Conservation (phyloP, 1,140 invertebrate genomes). For the Drosophila subobscura region DNA sequence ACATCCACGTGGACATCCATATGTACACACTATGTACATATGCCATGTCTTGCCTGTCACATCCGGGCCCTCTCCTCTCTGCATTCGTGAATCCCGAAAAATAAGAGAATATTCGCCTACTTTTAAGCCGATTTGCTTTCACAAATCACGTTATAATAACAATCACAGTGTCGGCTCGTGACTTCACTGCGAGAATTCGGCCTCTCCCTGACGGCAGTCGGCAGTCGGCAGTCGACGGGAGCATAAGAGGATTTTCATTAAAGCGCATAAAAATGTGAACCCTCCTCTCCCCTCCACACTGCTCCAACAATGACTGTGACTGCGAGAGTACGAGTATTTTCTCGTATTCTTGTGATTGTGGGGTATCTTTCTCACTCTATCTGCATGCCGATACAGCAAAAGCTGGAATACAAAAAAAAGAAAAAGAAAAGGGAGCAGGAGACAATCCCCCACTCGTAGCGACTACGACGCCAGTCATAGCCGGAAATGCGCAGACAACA, state of each 20-base stretch:
- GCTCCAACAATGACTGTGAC: background rate
- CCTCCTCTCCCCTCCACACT: constrained; percentile 1
- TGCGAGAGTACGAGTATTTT: constrained; percentile 19
- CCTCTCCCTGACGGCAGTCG: background rate
- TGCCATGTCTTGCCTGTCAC: background rate
- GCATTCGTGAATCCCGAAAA: background rate
- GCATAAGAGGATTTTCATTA: constrained; percentile 80
- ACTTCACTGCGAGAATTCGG: constrained; percentile 7
- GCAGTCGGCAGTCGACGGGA: constrained; percentile 37
- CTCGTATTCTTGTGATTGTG: constrained; percentile 55
- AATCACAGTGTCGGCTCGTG: constrained; percentile 35
- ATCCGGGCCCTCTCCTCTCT: background rate
- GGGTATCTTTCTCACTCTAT: constrained; percentile 18
- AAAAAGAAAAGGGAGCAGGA: background rate
- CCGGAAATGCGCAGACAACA: constrained; percentile 63
- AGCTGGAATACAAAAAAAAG: background rate
- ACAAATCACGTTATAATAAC: constrained; percentile 50
- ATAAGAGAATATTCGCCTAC: constrained; percentile 21
- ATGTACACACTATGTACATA: too few relatives aligned
- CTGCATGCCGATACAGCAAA: constrained; percentile 54
- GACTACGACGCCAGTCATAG: constrained; percentile 37
- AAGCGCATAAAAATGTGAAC: constrained; percentile 68
- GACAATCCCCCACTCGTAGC: constrained; percentile 10
- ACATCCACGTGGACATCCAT: too few relatives aligned
- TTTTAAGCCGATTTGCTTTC: constrained; percentile 49